Percentiles rank a stretch among this genome's conserved stretches.
These are phyloP conservation scores for Cherax destructor DNA, from an alignment of 1,140 invertebrate genomes.

Conservation along the genomic window DNA sequence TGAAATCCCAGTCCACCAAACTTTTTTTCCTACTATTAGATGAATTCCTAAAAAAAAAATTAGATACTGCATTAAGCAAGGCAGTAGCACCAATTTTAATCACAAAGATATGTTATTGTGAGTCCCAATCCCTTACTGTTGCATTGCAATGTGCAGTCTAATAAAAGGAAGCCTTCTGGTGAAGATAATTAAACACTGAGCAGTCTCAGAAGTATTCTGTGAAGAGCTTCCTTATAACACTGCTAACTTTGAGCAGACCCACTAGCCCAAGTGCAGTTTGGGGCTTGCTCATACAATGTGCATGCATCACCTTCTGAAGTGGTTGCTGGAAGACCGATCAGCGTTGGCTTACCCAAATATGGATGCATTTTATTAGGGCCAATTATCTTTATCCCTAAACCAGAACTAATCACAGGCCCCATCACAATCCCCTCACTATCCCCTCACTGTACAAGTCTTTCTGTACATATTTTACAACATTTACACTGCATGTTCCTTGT, in stretches of 20 bases:
- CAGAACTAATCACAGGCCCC: slow-evolving; percentile 46
- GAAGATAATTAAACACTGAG: not conserved
- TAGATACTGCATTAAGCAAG: slow-evolving; percentile 44
- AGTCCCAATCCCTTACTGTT: slow-evolving; percentile 46
- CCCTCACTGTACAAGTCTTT: slow-evolving; percentile 64
- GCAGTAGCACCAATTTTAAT: slow-evolving; percentile 66
- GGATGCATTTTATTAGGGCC: slow-evolving; percentile 18
- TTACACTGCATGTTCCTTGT: slow-evolving; percentile 53
- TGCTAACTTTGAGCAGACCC: slow-evolving; percentile 13
- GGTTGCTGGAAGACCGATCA: slow-evolving; percentile 60
- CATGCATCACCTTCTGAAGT: slow-evolving; percentile 20
- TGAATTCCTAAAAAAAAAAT: slow-evolving; percentile 34
- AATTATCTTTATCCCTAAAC: slow-evolving; percentile 19
- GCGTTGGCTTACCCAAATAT: slow-evolving; percentile 41
- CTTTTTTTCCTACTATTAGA: slow-evolving; percentile 36
- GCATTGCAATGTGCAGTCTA: slow-evolving; percentile 48
- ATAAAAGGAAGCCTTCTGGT: slow-evolving; percentile 33
- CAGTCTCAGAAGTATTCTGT: slow-evolving; percentile 20
- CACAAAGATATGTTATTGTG: slow-evolving; percentile 47
- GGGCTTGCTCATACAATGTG: slow-evolving; percentile 10
- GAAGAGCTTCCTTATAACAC: slow-evolving; percentile 10
- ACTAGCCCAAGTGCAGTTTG: not conserved
- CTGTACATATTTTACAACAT: slow-evolving; percentile 66
- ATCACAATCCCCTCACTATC: slow-evolving; percentile 33
- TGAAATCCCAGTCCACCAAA: slow-evolving; percentile 14